Conservation (phyloP, 1,140 invertebrate species). For the Drosophila repletoides region DNA sequence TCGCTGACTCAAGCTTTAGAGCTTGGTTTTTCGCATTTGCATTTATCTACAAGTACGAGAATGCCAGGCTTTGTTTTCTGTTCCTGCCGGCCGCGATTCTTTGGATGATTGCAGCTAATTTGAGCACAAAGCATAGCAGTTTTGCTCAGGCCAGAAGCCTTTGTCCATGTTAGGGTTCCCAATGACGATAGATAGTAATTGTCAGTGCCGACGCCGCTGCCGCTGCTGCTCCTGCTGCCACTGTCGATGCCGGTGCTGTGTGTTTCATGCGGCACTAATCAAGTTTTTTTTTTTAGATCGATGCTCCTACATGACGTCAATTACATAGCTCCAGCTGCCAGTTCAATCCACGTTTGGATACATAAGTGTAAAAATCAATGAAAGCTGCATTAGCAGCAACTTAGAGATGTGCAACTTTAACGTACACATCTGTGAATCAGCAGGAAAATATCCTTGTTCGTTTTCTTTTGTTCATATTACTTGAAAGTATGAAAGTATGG, state of each 20-base stretch:
- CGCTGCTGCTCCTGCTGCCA: background rate
- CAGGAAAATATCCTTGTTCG: too few species aligned
- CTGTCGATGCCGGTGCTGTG: too few species aligned
- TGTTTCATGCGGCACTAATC: too few species aligned
- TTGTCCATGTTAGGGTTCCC: slow-evolving; percentile 15
- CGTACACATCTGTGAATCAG: too few species aligned
- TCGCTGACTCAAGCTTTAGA: background rate
- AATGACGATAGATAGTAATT: slow-evolving; percentile 8
- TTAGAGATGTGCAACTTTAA: too few species aligned
- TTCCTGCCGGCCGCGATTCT: background rate
- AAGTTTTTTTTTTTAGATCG: slow-evolving; percentile 29
- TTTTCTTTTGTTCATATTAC: too few species aligned
- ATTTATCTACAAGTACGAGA: slow-evolving; percentile 1
- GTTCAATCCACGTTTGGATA: too few species aligned
- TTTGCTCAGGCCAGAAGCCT: slow-evolving; percentile 28
- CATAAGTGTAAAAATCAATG: background rate
- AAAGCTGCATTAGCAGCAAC: background rate
- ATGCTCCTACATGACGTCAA: slow-evolving; percentile 13
- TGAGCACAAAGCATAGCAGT: slow-evolving; percentile 35
- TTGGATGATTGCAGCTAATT: slow-evolving; percentile 25
- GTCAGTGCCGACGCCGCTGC: background rate
- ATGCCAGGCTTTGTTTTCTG: slow-evolving; percentile 26
- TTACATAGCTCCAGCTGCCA: slow-evolving; percentile 6
- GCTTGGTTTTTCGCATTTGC: slow-evolving; percentile 8
- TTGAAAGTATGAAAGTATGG: too few species aligned